phyloP scores from a whole-genome alignment of 2,888 invertebrate species.

The Standfussiana lucernea region DNA sequence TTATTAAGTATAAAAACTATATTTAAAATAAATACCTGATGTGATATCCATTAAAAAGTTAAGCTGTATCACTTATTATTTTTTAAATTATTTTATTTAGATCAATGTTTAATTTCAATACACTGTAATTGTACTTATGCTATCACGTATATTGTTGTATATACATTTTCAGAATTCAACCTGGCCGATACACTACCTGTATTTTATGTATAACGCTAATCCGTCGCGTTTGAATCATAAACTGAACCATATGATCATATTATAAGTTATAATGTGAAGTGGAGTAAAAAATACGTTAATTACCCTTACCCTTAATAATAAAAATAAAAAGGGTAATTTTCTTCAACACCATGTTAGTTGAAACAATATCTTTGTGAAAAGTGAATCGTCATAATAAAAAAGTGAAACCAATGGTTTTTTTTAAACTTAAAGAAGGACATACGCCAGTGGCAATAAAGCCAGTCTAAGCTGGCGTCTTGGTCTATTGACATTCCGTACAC shows the following conservation, averaged over 20 bases:
- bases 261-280: not conserved
- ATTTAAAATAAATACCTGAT: constrained; percentile 37
- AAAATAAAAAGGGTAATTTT: constrained; percentile 2
- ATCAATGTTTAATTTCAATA: constrained; percentile 12
- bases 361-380: not conserved
- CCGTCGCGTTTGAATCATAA: constrained; percentile 1
- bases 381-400: not conserved
- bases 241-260: not conserved
- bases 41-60: constrained; percentile 53
- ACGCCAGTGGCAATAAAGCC: not conserved
- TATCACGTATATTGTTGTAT: not conserved
- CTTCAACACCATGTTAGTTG: not conserved
- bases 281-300: constrained; percentile 3
- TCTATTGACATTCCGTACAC: not conserved
- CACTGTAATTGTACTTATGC: not conserved
- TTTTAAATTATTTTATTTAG: constrained; percentile 20
- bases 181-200: not conserved
- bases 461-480: not conserved
- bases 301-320: constrained; percentile 14
- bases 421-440: not conserved
- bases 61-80: constrained; percentile 26
- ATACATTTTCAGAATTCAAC: not conserved
- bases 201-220: constrained; percentile 11
- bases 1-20: constrained; percentile 8
- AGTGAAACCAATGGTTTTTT: not conserved